These are phyloP conservation scores for Gymnogyps californianus DNA, from an alignment of 2,113 vertebrate genomes.

Conservation along the genomic window DNA sequence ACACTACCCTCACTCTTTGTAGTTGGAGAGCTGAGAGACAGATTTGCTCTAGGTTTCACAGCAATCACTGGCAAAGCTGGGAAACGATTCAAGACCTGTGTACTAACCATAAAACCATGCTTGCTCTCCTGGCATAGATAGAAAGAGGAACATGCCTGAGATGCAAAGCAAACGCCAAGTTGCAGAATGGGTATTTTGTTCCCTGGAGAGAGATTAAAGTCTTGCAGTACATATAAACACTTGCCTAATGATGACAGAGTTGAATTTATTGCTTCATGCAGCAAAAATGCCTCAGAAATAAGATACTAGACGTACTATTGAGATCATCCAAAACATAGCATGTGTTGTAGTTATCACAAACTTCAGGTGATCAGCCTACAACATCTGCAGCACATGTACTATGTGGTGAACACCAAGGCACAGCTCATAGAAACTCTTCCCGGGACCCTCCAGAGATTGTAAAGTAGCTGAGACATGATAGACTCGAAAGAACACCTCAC, in stretches of 20 bases:
- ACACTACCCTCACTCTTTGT: not conserved
- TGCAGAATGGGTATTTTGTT: not conserved
- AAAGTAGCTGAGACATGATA: constrained; percentile 30
- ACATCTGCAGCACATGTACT: constrained; percentile 49
- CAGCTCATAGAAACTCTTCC: constrained; percentile 15
- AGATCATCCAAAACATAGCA: constrained; percentile 30
- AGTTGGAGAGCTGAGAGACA: not conserved
- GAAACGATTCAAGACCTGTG: not conserved
- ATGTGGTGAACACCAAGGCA: constrained; percentile 24
- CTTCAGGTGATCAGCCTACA: constrained; percentile 27
- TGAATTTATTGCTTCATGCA: constrained; percentile 50
- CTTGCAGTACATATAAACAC: constrained; percentile 60
- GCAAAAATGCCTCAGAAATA: constrained; percentile 59
- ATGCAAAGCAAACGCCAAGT: constrained; percentile 8
- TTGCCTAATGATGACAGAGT: constrained; percentile 54
- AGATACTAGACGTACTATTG: constrained; percentile 9
- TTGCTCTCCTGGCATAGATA: not conserved
- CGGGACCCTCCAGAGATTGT: constrained; percentile 15
- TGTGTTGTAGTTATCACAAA: constrained; percentile 23
- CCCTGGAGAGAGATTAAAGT: constrained; percentile 53
- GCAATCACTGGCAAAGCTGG: not conserved
- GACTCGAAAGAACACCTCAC: constrained; percentile 33
- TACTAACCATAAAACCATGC: not conserved
- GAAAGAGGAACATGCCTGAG: not conserved
- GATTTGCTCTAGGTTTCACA: not conserved